These are phyloP conservation scores for Lacanobia wlatinum DNA, from an alignment of 2,888 invertebrate species.

Conservation along the genomic window DNA sequence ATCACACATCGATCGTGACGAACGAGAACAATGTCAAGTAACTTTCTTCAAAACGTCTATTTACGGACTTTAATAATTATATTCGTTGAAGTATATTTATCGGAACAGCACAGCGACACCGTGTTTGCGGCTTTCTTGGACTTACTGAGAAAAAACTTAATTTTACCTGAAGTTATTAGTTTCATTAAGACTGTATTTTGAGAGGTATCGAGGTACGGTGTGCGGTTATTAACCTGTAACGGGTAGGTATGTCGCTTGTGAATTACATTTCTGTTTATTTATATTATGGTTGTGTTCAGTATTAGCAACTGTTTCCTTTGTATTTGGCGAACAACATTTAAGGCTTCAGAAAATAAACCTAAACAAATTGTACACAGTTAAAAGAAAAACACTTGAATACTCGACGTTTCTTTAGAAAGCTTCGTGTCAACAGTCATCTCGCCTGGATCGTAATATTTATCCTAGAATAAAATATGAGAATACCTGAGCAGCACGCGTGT, in stretches of 20 bases:
- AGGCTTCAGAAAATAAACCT: not conserved
- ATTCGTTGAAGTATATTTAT: not conserved
- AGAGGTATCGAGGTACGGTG: not conserved
- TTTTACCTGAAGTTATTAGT: not conserved
- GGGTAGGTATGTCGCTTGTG: not conserved
- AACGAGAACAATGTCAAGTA: constrained; percentile 4
- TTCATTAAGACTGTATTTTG: not conserved
- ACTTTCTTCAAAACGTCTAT: constrained; percentile 18
- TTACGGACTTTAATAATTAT: not conserved
- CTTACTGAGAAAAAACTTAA: not conserved
- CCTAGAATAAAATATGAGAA: constrained; percentile 29
- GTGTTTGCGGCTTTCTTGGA: constrained; percentile 2
- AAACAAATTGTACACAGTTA: not conserved
- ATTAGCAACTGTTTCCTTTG: not conserved
- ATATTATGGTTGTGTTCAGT: too few relatives aligned
- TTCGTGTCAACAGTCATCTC: not conserved
- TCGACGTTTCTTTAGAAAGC: not conserved
- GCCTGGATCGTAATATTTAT: constrained; percentile 1
- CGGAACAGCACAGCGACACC: not conserved
- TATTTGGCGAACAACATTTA: not conserved
- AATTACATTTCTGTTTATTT: not conserved
- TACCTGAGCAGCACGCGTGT: constrained; percentile 22
- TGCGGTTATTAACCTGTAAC: not conserved
- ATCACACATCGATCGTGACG: constrained; percentile 12
- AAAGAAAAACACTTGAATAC: constrained; percentile 1